Evolutionary conservation across 2,113 vertebrate genomes (phyloP), one percentile per base, ranked within the genome.

Genomic region (Tyrannus savana): DNA sequence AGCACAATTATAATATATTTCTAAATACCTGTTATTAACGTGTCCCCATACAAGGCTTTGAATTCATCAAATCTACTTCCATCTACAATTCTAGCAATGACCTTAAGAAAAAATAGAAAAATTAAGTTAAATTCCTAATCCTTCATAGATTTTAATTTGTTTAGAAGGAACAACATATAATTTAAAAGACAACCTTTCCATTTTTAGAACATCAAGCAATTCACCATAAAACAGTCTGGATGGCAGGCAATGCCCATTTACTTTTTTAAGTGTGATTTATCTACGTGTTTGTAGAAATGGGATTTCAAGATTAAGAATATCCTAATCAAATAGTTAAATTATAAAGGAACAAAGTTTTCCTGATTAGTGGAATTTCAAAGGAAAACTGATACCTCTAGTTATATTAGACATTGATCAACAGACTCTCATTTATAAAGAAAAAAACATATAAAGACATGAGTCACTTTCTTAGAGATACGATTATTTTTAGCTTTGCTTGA

Each of bases 61-160:
- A 99, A 99, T 97, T 99, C 99, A 95, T 98, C 98, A 97, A 99
- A 99, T 98, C 97, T 99, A 98, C 99, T 99, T 96, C 99, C 99
- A 22, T 99, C 99, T 63, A 99, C 99, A 80, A 99, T 97, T 98
- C 99, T 98, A 90, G 99, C 99, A 73, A 99, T 99, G 77, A 99
- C 99, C 99, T 99, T 95, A 97, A 98, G 69, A 39, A 96, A 91
- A 96, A 95, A 64, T 13, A 84, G 59, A 93, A 89, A 88, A 91
- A 76, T 24, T 76, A 39, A 80, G 88, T 84, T 7, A 82, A 68
- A 69, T 47, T 52, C 16, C 21, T 55, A 79, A 62, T 55, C 50
- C 14, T 60, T 62, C 18, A 71, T 3, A 25, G 7, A 47, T 92
- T 44, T 41, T 2, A 16, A 27, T 59, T 75, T 79, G 4, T 58